Percentiles rank a stretch among this genome's conserved stretches.
phyloP scores from a whole-genome alignment of 2,113 vertebrate species.

The Apaloderma vittatum region DNA sequence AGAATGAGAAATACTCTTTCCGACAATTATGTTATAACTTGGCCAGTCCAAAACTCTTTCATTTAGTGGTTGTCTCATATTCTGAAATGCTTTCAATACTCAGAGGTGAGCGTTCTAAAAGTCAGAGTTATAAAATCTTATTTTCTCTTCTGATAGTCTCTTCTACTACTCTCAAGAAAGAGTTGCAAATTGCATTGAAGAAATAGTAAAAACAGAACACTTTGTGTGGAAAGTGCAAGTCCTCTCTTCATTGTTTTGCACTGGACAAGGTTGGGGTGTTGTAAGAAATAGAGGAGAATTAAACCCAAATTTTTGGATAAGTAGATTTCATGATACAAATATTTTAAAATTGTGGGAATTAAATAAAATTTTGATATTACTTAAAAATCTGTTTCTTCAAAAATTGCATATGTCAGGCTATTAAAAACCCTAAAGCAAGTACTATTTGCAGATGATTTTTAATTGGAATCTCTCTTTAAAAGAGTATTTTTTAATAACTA shows the following conservation, averaged over 20 bases:
- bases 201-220: not conserved
- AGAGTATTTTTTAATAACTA: not conserved
- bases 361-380: not conserved
- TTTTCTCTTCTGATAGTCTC: not conserved
- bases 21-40: not conserved
- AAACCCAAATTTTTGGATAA: not conserved
- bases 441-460: not conserved
- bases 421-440: not conserved
- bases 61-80: not conserved
- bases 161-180: not conserved
- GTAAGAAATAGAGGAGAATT: not conserved
- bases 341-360: not conserved
- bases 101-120: not conserved
- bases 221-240: not conserved
- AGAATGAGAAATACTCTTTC: constrained; percentile 16
- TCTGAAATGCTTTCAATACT: not conserved
- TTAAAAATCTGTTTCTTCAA: not conserved
- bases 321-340: not conserved
- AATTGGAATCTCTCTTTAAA: not conserved
- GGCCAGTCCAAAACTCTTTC: not conserved
- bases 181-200: not conserved
- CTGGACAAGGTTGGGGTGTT: accelerated
- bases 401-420: not conserved
- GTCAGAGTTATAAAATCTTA: not conserved
- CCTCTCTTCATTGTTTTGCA: not conserved